phyloP scores from a whole-genome alignment of 1,140 invertebrate species.

The Portunus trituberculatus region DNA sequence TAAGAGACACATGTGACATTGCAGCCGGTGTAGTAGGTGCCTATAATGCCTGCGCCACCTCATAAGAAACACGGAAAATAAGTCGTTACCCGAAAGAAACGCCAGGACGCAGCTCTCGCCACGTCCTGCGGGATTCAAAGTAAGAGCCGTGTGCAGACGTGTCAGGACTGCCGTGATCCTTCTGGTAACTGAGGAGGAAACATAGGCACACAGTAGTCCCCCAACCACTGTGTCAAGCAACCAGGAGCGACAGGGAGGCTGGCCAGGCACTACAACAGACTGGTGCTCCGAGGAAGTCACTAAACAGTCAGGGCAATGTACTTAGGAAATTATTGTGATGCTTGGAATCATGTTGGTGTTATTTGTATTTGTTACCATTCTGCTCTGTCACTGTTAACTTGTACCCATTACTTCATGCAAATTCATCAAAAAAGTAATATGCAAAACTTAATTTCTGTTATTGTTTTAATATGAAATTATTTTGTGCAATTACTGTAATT shows the following conservation, averaged over 20 bases:
- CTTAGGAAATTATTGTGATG: not conserved
- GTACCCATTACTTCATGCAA: not conserved
- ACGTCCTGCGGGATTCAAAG: not conserved
- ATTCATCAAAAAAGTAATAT: not conserved
- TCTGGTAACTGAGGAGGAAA: not conserved
- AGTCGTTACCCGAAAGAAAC: not conserved
- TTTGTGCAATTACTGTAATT: too few relatives aligned
- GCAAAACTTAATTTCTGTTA: too few relatives aligned
- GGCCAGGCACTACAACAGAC: constrained; percentile 1
- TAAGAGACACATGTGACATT: constrained; percentile 4
- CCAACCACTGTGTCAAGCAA: constrained; percentile 56
- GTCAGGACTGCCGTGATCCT: not conserved
- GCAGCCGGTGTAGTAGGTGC: not conserved
- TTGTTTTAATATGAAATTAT: too few relatives aligned
- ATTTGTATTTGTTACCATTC: not conserved
- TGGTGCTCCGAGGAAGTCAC: not conserved
- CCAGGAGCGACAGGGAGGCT: not conserved
- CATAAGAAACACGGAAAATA: not conserved
- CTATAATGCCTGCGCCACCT: constrained; percentile 39
- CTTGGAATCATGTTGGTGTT: not conserved
- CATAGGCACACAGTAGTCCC: constrained; percentile 60
- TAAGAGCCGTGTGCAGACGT: not conserved
- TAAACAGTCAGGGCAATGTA: not conserved
- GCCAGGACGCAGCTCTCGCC: not conserved
- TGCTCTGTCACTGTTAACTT: too few relatives aligned